Base-by-base conservation (phyloP, 2,113 vertebrate species). In the Pteropus alecto region DNA sequence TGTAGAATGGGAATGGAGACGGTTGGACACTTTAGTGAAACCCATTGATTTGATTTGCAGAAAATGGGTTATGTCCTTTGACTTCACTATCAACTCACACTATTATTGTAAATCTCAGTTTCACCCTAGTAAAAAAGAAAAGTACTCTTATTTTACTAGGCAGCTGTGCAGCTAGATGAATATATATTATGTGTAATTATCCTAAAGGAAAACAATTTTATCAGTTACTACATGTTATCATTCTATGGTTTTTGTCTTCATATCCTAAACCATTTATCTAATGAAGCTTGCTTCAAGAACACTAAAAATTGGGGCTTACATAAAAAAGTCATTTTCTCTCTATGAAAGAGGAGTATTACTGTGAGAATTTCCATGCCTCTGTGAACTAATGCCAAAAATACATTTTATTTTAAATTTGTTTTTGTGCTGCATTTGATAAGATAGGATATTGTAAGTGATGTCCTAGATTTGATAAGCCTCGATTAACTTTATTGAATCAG, bases 401-500 rank as follows among this genome's bases (percentile, higher is more conserved):
- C 2, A 83, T 58, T 93, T 93, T 58, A 58, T 82, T 67, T 96
- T 86, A 8, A 73, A 74, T 88, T 83, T 86, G 1, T 5, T 65
- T 89, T 84, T 95, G 54, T 86, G 3, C 78, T 94, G 21, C 21
- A 74, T 84, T 3, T 88, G 46, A 76, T 51, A 54, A 51, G 7
- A 63, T 22, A 79, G 10, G 15, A 70, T 67, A 81, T 96, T 96
- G 92, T 82, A 79, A 35, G 15, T 81, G 7, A 85, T 93, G 3
- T 35, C 9, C 43, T 88, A 65, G 8, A 67, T 83, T 67, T 86
- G 14, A 79, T 46, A 78, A 15, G 0, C n/a, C 5, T 56, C 2
- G 33, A 86, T 86, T 85, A 96, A 78, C 84, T 97, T 65, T 79
- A 56, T 85, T 95, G 9, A 63, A 65, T 85, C 43, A 61, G 15